Conservation (phyloP, 2,888 invertebrate genomes). For the Thera britannica region DNA sequence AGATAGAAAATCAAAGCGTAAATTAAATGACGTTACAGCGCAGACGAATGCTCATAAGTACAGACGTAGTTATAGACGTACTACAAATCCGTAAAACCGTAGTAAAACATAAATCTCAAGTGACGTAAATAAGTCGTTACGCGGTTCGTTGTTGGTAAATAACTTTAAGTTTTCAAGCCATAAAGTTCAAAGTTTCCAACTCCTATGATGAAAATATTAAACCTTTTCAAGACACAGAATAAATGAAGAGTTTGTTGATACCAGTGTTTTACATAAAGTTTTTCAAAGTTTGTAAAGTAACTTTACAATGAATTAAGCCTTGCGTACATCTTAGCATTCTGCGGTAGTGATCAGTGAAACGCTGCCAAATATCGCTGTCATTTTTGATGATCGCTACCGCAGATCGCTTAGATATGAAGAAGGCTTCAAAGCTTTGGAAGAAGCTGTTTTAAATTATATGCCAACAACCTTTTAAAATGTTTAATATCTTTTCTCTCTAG, state of each 20-base stretch:
- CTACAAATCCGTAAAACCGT: conserved; percentile 10
- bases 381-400: no score
- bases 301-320: background rate
- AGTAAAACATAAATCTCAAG: conserved; percentile 24
- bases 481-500: no score
- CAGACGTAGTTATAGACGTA: background rate
- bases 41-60: background rate
- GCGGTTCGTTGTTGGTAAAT: conserved; percentile 15
- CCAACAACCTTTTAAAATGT: no score
- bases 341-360: no score
- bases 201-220: conserved; percentile 19
- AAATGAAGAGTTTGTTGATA: conserved; percentile 1
- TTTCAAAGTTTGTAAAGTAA: background rate
- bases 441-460: no score
- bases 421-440: no score
- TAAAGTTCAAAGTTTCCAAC: conserved; percentile 13
- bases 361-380: no score
- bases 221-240: background rate
- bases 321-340: no score
- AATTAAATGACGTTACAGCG: background rate
- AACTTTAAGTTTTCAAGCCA: conserved; percentile 22
- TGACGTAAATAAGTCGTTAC: conserved; percentile 24
- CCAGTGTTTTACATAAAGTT: background rate
- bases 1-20: background rate
- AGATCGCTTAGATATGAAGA: no score